Conservation (phyloP, 2,888 invertebrate species). For the Ochlodes sylvanus region DNA sequence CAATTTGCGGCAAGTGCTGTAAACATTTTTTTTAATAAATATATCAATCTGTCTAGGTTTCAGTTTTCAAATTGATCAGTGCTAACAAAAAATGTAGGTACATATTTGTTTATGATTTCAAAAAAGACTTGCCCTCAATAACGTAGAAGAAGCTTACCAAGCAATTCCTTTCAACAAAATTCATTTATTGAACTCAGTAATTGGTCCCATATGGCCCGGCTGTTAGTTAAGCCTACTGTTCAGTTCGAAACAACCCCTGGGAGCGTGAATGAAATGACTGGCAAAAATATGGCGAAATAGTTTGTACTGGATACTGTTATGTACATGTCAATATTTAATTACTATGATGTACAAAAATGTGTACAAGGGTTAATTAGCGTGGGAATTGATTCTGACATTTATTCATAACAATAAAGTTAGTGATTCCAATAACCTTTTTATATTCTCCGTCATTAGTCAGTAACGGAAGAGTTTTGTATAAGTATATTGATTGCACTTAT, state of each 20-base stretch:
- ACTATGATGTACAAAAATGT: conserved; percentile 10
- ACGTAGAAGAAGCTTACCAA: not conserved
- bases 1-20: too few relatives aligned
- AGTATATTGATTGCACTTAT: too few relatives aligned
- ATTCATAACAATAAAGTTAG: too few relatives aligned
- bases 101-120: too few relatives aligned
- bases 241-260: conserved; percentile 19
- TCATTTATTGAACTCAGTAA: conserved; percentile 19
- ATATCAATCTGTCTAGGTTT: too few relatives aligned
- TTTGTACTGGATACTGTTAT: conserved; percentile 13
- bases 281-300: conserved; percentile 20
- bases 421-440: too few relatives aligned
- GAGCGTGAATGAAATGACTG: conserved; percentile 18
- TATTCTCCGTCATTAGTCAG: too few relatives aligned
- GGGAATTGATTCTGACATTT: conserved; percentile 5
- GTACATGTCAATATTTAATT: conserved; percentile 20
- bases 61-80: too few relatives aligned
- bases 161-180: conserved; percentile 20
- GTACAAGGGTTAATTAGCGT: conserved; percentile 14
- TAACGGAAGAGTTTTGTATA: too few relatives aligned
- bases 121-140: too few relatives aligned
- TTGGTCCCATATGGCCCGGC: conserved; percentile 30
- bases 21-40: too few relatives aligned
- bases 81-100: too few relatives aligned
- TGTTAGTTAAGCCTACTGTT: conserved; percentile 4